Evolutionary conservation across 2,113 vertebrate species (phyloP), one percentile per base, ranked within the genome.

Genomic region (Xenopus laevis): DNA sequence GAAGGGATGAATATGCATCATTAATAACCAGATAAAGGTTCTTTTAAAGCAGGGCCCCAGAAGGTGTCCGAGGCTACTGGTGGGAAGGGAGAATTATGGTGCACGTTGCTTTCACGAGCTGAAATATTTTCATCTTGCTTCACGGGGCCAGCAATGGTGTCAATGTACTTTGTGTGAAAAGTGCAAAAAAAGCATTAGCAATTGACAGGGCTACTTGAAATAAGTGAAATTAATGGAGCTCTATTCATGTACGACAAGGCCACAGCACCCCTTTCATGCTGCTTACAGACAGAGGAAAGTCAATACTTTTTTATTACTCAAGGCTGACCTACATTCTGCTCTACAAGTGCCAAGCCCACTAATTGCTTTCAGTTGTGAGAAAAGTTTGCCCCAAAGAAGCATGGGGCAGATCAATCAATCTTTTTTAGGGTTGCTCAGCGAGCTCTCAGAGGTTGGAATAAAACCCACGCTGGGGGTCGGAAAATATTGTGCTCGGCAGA

Each of bases 251-350:
- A 89, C 86, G 89, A 93, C 93, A 93, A 93, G 93, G 91, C 92
- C 92, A 89, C 79, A 78, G 87, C 87, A 89, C 89, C 92, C 92
- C 90, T 93, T 93, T 94, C 89, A 87, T 87, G 87, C 92, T 83
- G 87, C 91, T 89, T 93, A 90, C 90, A 94, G 93, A 95, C 91
- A 91, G 88, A 90, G 87, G 92, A 94, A 95, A 95, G 92, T 92
- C 93, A 92, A 93, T 93, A 93, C 91, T 93, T 92, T 94, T 93
- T 94, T 94, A 93, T 94, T 92, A 95, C 91, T 91, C 89, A 88
- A 89, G 87, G 87, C 89, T 95, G 90, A 89, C 92, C 91, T 94
- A 93, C 90, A 91, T 94, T 95, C 87, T 88, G 89, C 81, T 86
- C 89, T 92, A 92, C 91, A 92, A 92, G 92, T 92, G 91, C 89